Percentiles rank a stretch among this genome's conserved stretches.
These are phyloP conservation scores for Xenentodon cancila DNA, from an alignment of 2,797 vertebrate species.

Conservation along the genomic window DNA sequence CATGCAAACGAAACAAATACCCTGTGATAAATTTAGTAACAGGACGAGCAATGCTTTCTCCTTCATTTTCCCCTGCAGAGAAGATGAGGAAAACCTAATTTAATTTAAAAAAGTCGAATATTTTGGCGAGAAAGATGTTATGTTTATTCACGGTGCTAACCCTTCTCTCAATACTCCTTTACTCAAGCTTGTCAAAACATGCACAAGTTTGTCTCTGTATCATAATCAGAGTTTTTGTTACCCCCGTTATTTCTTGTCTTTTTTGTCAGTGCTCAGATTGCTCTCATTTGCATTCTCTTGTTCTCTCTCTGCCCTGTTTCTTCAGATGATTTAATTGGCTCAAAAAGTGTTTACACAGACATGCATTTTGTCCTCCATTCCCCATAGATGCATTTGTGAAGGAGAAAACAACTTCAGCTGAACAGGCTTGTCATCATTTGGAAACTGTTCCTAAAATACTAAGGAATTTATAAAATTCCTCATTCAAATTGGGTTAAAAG, in stretches of 20 bases:
- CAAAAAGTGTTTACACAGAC: constrained; percentile 51
- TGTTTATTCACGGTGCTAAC: neutral
- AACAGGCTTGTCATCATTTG: constrained; percentile 25
- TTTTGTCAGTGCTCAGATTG: constrained; percentile 22
- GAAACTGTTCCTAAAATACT: constrained; percentile 23
- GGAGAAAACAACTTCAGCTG: constrained; percentile 50
- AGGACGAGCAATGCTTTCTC: constrained; percentile 21
- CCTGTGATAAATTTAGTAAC: constrained; percentile 41
- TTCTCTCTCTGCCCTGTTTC: constrained; percentile 37
- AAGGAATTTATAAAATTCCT: constrained; percentile 25
- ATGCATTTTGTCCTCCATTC: constrained; percentile 42
- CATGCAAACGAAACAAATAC: constrained; percentile 55
- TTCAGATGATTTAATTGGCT: constrained; percentile 60
- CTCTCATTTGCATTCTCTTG: constrained; percentile 46
- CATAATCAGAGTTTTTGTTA: constrained; percentile 20
- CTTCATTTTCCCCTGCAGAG: constrained; percentile 17
- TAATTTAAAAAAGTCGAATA: constrained; percentile 46
- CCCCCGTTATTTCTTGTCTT: constrained; percentile 6
- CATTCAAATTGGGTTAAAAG: constrained; percentile 29
- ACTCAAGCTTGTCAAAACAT: constrained; percentile 3
- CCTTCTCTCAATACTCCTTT: constrained; percentile 7
- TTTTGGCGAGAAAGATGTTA: constrained; percentile 13
- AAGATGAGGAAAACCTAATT: constrained; percentile 34
- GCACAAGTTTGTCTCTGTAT: constrained; percentile 8
- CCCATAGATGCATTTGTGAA: constrained; percentile 25